Conservation (phyloP, 2,888 invertebrate genomes). For the Phrixothrix hirtus region DNA sequence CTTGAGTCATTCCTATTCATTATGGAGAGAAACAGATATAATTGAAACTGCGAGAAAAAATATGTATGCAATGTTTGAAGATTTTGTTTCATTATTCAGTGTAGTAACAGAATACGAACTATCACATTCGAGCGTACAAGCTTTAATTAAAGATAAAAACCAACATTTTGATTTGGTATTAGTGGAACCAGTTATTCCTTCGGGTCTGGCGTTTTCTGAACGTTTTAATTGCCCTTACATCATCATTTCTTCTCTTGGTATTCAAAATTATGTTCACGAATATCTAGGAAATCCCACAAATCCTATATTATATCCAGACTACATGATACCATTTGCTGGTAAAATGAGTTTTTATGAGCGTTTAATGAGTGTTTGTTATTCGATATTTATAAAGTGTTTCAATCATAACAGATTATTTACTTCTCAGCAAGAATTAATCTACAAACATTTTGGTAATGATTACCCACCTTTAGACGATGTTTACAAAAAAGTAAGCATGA, state of each 20-base stretch:
- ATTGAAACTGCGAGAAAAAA: conserved; percentile 1
- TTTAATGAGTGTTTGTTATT: conserved; percentile 19
- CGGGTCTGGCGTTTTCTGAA: conserved; percentile 43
- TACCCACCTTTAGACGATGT: conserved; percentile 40
- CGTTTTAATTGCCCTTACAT: conserved; percentile 49
- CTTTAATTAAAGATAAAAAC: conserved; percentile 42
- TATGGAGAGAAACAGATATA: conserved; percentile 10
- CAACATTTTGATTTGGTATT: conserved; percentile 48
- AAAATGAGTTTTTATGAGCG: conserved; percentile 43
- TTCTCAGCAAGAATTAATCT: conserved; percentile 30
- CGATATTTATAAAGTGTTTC: not conserved
- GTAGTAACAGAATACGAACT: conserved; percentile 24
- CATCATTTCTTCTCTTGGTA: conserved; percentile 47
- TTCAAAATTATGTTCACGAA: conserved; percentile 41
- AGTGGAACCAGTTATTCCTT: conserved; percentile 43
- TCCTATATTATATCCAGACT: conserved; percentile 48
- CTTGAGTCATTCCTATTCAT: conserved; percentile 46
- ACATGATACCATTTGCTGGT: conserved; percentile 39
- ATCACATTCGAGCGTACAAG: conserved; percentile 41
- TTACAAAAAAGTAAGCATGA: conserved; percentile 44
- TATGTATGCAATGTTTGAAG: conserved; percentile 4
- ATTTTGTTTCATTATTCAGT: conserved; percentile 7
- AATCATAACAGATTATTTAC: conserved; percentile 3
- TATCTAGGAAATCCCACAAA: conserved; percentile 47
- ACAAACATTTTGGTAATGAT: conserved; percentile 45